A percentile compares a stretch with the other conserved stretches of the same genome.
These are phyloP conservation scores for Equus przewalskii DNA, from an alignment of 2,113 vertebrate species.

Conservation along the genomic window DNA sequence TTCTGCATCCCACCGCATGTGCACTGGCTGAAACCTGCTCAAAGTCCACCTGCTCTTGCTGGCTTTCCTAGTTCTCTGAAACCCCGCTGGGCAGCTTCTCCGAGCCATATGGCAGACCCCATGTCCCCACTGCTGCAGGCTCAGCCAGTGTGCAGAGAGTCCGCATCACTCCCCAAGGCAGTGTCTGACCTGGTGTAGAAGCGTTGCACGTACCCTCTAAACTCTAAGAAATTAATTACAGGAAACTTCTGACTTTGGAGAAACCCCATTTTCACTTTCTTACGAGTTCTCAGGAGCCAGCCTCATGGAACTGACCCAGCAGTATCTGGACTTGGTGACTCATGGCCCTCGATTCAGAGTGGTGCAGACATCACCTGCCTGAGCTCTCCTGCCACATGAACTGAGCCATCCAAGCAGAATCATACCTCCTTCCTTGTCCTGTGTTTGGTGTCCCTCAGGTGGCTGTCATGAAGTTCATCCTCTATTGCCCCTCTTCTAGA, in stretches of 20 bases:
- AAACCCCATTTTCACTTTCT: not conserved
- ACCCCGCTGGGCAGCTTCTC: not conserved
- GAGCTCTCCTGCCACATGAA: not conserved
- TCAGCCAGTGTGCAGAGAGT: not conserved
- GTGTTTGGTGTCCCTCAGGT: not conserved
- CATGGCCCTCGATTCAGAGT: not conserved
- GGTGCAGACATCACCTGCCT: not conserved
- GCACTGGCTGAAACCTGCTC: not conserved
- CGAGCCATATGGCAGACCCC: not conserved
- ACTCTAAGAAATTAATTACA: not conserved
- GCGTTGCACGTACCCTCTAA: not conserved
- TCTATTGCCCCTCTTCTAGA: not conserved
- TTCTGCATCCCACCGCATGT: not conserved
- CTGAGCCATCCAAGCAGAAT: not conserved
- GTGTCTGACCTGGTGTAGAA: not conserved
- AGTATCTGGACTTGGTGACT: not conserved
- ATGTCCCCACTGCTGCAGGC: not conserved
- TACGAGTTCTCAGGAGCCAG: not conserved
- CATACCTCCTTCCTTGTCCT: not conserved
- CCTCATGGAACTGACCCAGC: not conserved
- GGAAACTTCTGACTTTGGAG: not conserved
- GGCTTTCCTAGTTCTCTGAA: not conserved
- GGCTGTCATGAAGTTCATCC: not conserved
- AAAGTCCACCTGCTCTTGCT: not conserved
- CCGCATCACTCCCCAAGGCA: not conserved